Base-by-base conservation (phyloP, 2,113 vertebrate species). In the Ailuropoda melanoleuca region DNA sequence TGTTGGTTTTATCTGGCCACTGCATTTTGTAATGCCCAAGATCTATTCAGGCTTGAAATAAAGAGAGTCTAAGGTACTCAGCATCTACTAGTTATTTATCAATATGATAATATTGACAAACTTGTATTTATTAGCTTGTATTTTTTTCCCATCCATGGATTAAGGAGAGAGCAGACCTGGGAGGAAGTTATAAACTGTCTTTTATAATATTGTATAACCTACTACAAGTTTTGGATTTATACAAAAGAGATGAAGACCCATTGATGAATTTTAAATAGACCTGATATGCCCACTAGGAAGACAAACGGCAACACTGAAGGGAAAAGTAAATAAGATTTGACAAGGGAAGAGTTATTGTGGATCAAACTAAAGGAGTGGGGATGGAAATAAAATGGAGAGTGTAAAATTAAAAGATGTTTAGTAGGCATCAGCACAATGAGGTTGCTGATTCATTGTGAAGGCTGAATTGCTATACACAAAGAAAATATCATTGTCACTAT, bases 141-240 rank as follows among this genome's bases (percentile, higher is more conserved):
- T 48, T 90, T 75, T 64, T 66, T 2, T 11, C 7, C 37, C 6
- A 10, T 39, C 2, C 19, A 23, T 9, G 46, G 13, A 77, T 29
- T 12, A 12, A 19, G 1, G 29, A 4, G 46, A 72, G 1, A 34
- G 0, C 0, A 1, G 1, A 23, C 6, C 17, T 60, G 2, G 43
- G 46, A 48, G 78, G 48, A 0, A 24, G 1, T 48, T 66, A 53
- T 12, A 55, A 74, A n/a, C 1, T 68, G 56, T 48, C 8, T 37
- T 88, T 17, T 55, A 68, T 62, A 21, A 37, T 50, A 43, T 1
- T 21, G 1, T 39, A 43, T 31, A 7, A 9, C 12, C 3, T n/a
- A 3, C 11, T 50, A 48, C 19, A 72, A 60, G 18, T 62, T 60
- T 66, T 78, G 9, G 14, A 53, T 84, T 75, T 90, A 13, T 60